A percentile compares a stretch with the other conserved stretches of the same genome.
These are phyloP conservation scores for Xylophagus ater DNA, from an alignment of 2,888 invertebrate genomes.

Conservation along the genomic window DNA sequence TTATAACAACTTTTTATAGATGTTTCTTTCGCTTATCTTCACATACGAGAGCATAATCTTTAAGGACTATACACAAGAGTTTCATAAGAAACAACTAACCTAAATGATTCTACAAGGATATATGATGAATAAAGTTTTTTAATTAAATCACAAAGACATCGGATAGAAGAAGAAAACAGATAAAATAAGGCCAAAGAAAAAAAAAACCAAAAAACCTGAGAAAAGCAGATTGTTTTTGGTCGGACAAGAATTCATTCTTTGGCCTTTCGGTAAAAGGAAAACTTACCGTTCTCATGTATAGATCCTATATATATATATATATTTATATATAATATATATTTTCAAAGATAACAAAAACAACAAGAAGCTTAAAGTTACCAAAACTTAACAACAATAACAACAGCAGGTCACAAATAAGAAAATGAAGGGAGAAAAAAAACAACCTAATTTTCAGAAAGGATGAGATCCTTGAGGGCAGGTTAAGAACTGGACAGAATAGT, in stretches of 20 bases:
- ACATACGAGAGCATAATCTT: conserved; percentile 4
- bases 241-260: neutral
- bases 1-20: neutral
- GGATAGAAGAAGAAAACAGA: conserved; percentile 15
- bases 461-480: no score
- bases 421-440: no score
- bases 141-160: conserved; percentile 18
- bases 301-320: neutral
- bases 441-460: no score
- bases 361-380: no score
- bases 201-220: neutral
- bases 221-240: neutral
- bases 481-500: no score
- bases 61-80: neutral
- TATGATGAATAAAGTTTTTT: conserved; percentile 15
- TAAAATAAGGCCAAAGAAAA: conserved; percentile 8
- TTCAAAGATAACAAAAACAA: no score
- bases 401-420: no score
- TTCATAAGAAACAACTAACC: neutral
- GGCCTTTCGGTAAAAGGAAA: conserved; percentile 3
- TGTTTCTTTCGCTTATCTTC: neutral
- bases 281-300: neutral
- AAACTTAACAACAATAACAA: no score
- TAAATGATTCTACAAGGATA: conserved; percentile 1
- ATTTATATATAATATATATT: no score